Percentiles rank a stretch among this genome's conserved stretches.
Conservation (phyloP, 2,113 vertebrate species). For the Hippocampus mohnikei region DNA sequence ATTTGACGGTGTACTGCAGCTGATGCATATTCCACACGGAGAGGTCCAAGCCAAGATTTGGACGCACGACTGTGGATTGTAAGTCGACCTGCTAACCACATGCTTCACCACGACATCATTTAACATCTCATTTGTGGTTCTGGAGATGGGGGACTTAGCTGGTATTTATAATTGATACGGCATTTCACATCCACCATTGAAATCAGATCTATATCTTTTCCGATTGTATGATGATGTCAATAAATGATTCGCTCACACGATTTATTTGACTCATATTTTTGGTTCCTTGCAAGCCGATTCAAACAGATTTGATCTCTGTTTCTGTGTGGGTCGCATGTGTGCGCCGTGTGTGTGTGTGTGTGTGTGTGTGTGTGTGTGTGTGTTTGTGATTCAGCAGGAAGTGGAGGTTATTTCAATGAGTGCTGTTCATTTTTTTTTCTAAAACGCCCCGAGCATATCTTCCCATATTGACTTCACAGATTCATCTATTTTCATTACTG, state of each 20-base stretch:
- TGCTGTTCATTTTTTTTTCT: constrained; percentile 41
- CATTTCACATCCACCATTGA: neutral
- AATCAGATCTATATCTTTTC: neutral
- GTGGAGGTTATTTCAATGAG: constrained; percentile 54
- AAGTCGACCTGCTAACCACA: neutral
- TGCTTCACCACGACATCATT: neutral
- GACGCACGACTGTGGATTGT: too few species aligned
- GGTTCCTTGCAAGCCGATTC: constrained; percentile 8
- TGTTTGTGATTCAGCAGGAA: constrained; percentile 43
- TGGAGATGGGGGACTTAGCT: neutral
- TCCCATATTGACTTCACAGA: constrained; percentile 65
- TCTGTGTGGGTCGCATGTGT: too few species aligned
- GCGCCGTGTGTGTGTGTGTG: constrained; percentile 11
- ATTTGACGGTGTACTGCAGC: neutral
- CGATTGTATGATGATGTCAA: neutral
- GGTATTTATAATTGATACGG: neutral
- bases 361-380: neutral
- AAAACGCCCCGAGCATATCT: constrained; percentile 58
- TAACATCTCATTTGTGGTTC: neutral
- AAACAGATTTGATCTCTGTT: constrained; percentile 15
- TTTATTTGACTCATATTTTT: neutral
- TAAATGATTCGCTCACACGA: neutral
- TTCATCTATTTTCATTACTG: constrained; percentile 70
- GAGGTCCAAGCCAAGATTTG: neutral
- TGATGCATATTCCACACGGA: neutral